phyloP scores from a whole-genome alignment of 2,888 invertebrate genomes.

The Choreutis nemorana region DNA sequence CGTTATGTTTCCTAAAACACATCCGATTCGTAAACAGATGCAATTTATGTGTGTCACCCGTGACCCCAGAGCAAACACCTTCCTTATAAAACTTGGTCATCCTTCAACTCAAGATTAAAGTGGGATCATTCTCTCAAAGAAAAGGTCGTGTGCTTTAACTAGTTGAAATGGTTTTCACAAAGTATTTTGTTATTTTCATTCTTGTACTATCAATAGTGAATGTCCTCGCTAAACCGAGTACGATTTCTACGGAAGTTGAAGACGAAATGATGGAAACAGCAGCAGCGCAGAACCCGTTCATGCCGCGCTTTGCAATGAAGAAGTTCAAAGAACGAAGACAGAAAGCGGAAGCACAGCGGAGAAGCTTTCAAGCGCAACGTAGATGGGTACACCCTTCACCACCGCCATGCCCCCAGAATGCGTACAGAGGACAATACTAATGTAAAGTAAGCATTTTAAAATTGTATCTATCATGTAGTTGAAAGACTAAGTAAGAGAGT shows the following conservation, averaged over 20 bases:
- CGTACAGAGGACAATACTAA: constrained; percentile 19
- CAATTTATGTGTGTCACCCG: constrained; percentile 50
- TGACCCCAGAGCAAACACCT: no score
- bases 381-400: constrained; percentile 16
- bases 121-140: no score
- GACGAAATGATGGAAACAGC: constrained; percentile 49
- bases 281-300: constrained; percentile 43
- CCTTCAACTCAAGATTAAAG: no score
- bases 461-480: no score
- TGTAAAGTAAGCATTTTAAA: no score
- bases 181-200: neutral
- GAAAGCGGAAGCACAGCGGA: constrained; percentile 30
- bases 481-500: no score
- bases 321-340: constrained; percentile 39
- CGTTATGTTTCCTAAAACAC: constrained; percentile 56
- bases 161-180: neutral
- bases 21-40: constrained; percentile 44
- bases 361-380: constrained; percentile 22
- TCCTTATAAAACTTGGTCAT: no score
- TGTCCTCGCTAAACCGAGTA: neutral
- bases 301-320: constrained; percentile 52
- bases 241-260: neutral
- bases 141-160: no score
- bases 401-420: constrained; percentile 16
- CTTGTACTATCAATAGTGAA: neutral